Percentiles rank a stretch among this genome's conserved stretches.
Conservation (phyloP, 2,113 vertebrate species). For the Callipepla californica region DNA sequence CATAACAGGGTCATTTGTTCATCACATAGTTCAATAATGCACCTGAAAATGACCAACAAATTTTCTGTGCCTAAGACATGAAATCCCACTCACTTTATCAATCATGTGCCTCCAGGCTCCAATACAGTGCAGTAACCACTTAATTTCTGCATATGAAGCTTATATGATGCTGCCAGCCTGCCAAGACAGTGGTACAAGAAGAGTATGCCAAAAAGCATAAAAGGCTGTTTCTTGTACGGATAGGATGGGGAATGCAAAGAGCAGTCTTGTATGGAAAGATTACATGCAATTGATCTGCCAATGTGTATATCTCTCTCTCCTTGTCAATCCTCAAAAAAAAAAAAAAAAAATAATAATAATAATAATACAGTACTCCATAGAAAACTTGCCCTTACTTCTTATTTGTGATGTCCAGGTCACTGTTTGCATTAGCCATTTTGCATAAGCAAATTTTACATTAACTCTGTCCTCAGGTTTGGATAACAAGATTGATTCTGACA, state of each 20-base stretch:
- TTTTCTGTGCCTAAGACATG: not conserved
- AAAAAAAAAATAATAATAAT: not conserved
- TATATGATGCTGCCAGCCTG: not conserved
- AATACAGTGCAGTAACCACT: not conserved
- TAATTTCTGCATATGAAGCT: not conserved
- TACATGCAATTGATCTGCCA: fast-evolving
- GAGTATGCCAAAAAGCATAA: not conserved
- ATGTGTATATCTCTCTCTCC: not conserved
- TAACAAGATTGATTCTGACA: not conserved
- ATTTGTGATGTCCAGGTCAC: fast-evolving
- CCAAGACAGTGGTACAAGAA: not conserved
- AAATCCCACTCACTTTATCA: not conserved
- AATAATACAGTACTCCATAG: not conserved
- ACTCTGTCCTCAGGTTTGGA: not conserved
- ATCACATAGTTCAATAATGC: not conserved
- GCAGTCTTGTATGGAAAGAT: not conserved
- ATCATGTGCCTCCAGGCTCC: not conserved
- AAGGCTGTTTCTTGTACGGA: not conserved
- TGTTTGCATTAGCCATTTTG: not conserved
- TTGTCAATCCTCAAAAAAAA: not conserved
- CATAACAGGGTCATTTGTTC: not conserved
- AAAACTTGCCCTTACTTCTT: not conserved
- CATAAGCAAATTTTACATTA: not conserved
- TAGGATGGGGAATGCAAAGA: not conserved
- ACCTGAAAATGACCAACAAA: not conserved